Evolutionary conservation across 1,140 invertebrate species (phyloP), one percentile per base, ranked within the genome.

Genomic region (Tetramorium parvispinum): DNA sequence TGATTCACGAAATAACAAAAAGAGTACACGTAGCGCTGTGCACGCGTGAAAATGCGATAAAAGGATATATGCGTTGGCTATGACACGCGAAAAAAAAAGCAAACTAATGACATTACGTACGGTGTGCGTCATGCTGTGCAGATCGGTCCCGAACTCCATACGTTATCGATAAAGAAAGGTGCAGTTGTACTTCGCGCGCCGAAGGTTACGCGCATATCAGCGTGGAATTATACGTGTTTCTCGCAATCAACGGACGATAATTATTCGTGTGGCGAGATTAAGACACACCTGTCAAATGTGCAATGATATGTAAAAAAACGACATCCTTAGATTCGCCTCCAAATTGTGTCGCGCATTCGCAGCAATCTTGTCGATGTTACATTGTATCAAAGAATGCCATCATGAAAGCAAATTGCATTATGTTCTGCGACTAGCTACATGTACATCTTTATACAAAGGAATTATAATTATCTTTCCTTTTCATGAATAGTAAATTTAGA

Each of bases 131-230:
- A 78, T 2, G n/a, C 16, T 27, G 46, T 70, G 24, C 27, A 51
- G 18, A 53, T n/a, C 0, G 63, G 13, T 13, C 13, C 6, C 13
- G 6, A 37, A 40, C 24, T 21, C 8, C n/a, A 10, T 21, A 46
- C 40, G 51, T 59, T 82, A 71, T 57, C 53, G 18, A 82, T 57
- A 57, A 57, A 27, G 40, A 57, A 71, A 77, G 18, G 46, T 70
- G 51, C n/a, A 21, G 59, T 10, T 55, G 18, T 37, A 46, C n/a
- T 24, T 5, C 24, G n/a, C 8, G 27, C 21, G 8, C 46, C 18
- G 61, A 79, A 66, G 46, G 27, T 68, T 40, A 68, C 32, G 27
- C n/a, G 7, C 46, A n/a, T 27, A 27, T 59, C n/a, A 59, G 13
- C 59, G 6, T 0, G 61, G 27, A 46, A 0, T 59, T 43, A 21